These are phyloP conservation scores for Hafferia zeledoni DNA, from an alignment of 2,797 vertebrate species.

Conservation along the genomic window DNA sequence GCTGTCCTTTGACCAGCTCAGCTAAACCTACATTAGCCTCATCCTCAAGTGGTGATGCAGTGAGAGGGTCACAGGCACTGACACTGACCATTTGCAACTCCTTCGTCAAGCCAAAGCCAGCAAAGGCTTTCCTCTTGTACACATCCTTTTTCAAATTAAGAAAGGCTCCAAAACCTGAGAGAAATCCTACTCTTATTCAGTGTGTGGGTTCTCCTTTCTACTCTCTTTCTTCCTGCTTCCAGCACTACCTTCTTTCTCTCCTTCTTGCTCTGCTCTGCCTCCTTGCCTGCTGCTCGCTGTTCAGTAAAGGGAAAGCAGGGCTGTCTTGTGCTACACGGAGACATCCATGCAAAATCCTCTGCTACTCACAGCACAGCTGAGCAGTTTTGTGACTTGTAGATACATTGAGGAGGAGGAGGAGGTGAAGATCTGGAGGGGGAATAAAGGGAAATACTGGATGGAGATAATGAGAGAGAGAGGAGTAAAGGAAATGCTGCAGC, in stretches of 20 bases:
- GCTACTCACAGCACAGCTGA: neutral
- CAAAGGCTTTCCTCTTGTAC: neutral
- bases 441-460: neutral
- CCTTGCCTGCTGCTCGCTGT: neutral
- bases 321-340: neutral
- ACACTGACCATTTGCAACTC: neutral
- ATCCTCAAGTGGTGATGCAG: neutral
- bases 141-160: neutral
- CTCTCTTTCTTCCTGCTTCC: neutral
- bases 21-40: neutral
- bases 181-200: neutral
- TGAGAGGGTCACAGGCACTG: fast-evolving
- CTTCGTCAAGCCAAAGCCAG: neutral
- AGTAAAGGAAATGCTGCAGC: neutral
- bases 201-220: neutral
- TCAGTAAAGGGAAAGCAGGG: neutral
- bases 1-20: neutral
- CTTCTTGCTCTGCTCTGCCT: neutral
- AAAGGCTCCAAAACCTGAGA: neutral
- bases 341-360: fast-evolving
- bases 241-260: neutral
- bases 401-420: neutral
- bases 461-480: neutral
- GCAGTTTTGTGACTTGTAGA: neutral
- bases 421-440: neutral